These are phyloP conservation scores for Cossypha dichroa DNA, from an alignment of 2,797 vertebrate genomes.

Conservation along the genomic window DNA sequence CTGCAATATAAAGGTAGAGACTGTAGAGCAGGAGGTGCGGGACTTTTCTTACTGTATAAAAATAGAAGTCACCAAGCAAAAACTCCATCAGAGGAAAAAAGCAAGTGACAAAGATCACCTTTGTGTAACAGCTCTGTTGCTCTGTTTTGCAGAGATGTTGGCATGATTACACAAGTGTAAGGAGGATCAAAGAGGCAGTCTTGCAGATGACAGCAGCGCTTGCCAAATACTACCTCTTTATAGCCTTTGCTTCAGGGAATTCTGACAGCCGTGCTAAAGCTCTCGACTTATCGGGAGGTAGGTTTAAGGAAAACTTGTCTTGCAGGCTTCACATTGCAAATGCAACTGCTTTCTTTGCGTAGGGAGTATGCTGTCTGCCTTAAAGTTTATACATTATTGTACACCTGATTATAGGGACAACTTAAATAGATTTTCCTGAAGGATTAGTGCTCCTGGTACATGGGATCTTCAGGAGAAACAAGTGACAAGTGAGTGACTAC, in stretches of 20 bases:
- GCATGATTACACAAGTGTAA: conserved; percentile 34
- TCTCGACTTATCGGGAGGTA: background rate
- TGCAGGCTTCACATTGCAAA: background rate
- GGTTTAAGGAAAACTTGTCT: conserved; percentile 35
- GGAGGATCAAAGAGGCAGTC: conserved; percentile 51
- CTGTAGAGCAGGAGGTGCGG: background rate
- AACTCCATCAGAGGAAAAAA: background rate
- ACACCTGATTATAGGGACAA: background rate
- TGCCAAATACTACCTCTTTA: conserved; percentile 31
- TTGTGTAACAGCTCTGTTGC: background rate
- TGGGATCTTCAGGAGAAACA: background rate
- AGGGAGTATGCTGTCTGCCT: background rate
- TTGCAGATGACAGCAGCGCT: conserved; percentile 38
- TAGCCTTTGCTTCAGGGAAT: conserved; percentile 23
- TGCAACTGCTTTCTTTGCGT: background rate
- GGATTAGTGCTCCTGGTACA: background rate
- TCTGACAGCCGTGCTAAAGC: background rate
- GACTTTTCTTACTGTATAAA: background rate
- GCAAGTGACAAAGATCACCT: background rate
- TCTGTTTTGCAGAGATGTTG: conserved; percentile 46
- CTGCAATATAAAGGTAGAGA: background rate
- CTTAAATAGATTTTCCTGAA: background rate
- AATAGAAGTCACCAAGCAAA: background rate
- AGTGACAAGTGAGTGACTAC: background rate
- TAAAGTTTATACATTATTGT: background rate